Base-by-base conservation (phyloP, 2,888 invertebrate species). In the Lasius fuliginosus region DNA sequence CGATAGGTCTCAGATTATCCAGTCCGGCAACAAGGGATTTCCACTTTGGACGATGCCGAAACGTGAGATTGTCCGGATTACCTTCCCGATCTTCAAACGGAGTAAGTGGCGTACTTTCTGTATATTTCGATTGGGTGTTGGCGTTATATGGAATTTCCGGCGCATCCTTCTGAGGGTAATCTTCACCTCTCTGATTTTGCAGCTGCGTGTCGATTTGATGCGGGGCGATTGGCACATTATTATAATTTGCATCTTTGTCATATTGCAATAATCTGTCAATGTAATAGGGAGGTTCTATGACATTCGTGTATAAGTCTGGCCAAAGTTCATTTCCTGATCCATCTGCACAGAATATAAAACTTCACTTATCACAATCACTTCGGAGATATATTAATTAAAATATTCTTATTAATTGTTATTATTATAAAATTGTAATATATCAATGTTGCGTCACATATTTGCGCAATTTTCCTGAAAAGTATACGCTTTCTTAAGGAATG, bases 1-100 rank as follows among this genome's bases (percentile, higher is more conserved):
- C 11, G 23, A 84, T 42, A 0, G 23, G 5, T 27, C 46, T 53
- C 49, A 87, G 75, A 9, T 79, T 75, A 40, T 87, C 84, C 30
- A 85, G 1, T 4, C 85, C 85, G 0, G 83, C 69, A 27, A 49
- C 49, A 27, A n/a, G 11, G 5, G 9, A 36, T n/a, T 53, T 53
- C n/a, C 5, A 3, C 1, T 56, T 56, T 56, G n/a, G 53, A 3
- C 46, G 15, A 5, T 46, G 46, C 46, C 46, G 46, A 46, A 46
- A 46, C 5, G 46, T 15, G 18, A 46, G 18, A 46, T 46, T 46
- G 5, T 46, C 1, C 4, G 46, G 46, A 46, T 46, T 46, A 18
- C 5, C 18, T 46, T 46, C 15, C 18, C 18, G 46, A 46, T 46
- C 46, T 46, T 46, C 46, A 46, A 46, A 46, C 5, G 18, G 18